phyloP scores from a whole-genome alignment of 2,113 vertebrate genomes.

The Phylloscopus trochiloides region DNA sequence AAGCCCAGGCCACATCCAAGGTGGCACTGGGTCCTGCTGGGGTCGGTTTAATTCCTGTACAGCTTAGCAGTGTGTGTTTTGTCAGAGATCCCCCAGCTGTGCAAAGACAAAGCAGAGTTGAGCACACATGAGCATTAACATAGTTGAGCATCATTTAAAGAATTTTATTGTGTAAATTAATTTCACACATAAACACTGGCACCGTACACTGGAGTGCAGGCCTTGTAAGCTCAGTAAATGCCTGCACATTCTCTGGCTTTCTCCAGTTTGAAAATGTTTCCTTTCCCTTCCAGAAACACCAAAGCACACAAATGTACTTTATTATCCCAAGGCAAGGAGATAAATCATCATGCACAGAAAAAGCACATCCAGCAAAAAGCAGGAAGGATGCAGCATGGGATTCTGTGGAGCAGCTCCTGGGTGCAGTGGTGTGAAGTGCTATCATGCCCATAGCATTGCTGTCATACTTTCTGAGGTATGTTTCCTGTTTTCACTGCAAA shows the following conservation, averaged over 20 bases:
- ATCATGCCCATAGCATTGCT: background rate
- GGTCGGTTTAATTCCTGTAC: background rate
- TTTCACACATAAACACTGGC: background rate
- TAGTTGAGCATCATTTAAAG: background rate
- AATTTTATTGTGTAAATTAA: background rate
- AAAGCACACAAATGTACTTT: background rate
- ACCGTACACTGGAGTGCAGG: background rate
- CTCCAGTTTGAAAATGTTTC: background rate
- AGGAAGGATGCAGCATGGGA: background rate
- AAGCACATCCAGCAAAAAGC: background rate
- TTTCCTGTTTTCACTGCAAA: background rate
- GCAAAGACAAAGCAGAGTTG: background rate
- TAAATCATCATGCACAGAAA: background rate
- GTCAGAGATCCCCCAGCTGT: background rate
- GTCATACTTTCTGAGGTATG: background rate
- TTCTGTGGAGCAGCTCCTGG: background rate
- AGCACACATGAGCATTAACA: background rate
- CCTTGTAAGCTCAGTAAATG: background rate
- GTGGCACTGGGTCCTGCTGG: accelerated
- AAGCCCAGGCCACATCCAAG: background rate
- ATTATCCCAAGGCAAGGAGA: background rate
- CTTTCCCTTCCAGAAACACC: background rate
- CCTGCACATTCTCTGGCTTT: background rate
- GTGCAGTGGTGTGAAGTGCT: background rate
- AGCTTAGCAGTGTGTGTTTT: background rate